Base-by-base conservation (phyloP, 2,888 invertebrate species). In the Pinctada fucata region DNA sequence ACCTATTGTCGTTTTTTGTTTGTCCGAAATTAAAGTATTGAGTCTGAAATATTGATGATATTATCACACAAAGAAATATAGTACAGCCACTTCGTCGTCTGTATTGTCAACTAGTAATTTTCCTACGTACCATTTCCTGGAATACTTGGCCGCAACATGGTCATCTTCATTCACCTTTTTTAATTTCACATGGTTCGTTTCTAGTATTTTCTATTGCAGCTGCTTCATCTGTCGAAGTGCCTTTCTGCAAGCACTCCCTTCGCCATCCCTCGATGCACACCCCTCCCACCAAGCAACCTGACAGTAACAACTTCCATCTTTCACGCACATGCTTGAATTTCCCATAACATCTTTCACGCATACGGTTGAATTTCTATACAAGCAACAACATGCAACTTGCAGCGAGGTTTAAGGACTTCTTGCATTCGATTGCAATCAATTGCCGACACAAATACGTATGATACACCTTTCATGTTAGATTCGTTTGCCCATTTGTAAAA, bases 81-180 rank as follows among this genome's bases (percentile, higher is more conserved):
- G 3, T n/a, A n/a, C 16, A 49, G 10, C 77, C 49, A 74, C 58
- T 49, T 72, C 72, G 8, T 2, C 49, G n/a, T 74, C 74, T 50
- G 52, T 45, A 48, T 51, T 49, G 10, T 72, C 72, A 13, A 69
- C 63, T 16, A 69, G 50, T 13, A 72, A n/a, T n/a, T 2, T 69
- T 67, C n/a, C n/a, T 58, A 79, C 68, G 69, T 72, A 79, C 64
- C 79, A 76, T n/a, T 79, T 69, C 3, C 66, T 50, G 8, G 70
- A 71, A 64, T 79, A 79, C 13, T 70, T 68, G n/a, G 70, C 75
- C 49, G 76, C 72, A 10, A 79, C 76, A 69, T 64, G 72, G 5
- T 76, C 52, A 45, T 65, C 72, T 65, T 65, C 58, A 58, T 45
- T 64, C 47, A 64, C 5, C 4, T n/a, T 8, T 64, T 10, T 52